Conservation (phyloP, 2,888 invertebrate species). For the Mongoloraphidia duomilia region DNA sequence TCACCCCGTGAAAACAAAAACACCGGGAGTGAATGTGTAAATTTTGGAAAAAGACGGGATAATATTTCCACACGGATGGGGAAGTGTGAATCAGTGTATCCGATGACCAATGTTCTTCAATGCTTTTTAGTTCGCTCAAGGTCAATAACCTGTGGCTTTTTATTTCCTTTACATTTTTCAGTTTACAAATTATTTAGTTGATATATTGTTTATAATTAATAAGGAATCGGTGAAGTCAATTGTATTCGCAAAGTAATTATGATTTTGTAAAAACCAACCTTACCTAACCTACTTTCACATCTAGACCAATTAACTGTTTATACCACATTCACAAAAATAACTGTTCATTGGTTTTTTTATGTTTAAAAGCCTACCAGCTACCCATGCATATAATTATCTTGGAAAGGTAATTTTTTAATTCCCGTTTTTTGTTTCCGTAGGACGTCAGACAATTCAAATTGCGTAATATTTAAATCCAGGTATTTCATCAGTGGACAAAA, state of each 20-base stretch:
- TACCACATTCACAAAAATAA: background rate
- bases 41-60: no score
- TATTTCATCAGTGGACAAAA: no score
- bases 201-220: background rate
- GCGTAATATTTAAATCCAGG: no score
- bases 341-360: no score
- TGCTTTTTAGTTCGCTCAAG: slow-evolving; percentile 1
- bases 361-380: no score
- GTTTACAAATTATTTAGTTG: background rate
- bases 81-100: no score
- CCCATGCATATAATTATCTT: no score
- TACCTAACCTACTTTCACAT: background rate
- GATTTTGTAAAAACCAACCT: background rate
- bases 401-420: no score
- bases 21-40: slow-evolving; percentile 4
- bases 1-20: slow-evolving; percentile 7
- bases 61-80: no score
- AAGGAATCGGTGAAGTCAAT: background rate
- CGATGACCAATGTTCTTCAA: no score
- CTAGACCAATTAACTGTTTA: background rate
- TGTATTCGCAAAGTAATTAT: background rate
- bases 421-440: no score
- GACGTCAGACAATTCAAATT: no score
- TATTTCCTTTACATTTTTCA: background rate
- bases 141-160: slow-evolving; percentile 5